Evolutionary conservation across 2,113 vertebrate genomes (phyloP).

Genomic region (human (Homo sapiens)): DNA sequence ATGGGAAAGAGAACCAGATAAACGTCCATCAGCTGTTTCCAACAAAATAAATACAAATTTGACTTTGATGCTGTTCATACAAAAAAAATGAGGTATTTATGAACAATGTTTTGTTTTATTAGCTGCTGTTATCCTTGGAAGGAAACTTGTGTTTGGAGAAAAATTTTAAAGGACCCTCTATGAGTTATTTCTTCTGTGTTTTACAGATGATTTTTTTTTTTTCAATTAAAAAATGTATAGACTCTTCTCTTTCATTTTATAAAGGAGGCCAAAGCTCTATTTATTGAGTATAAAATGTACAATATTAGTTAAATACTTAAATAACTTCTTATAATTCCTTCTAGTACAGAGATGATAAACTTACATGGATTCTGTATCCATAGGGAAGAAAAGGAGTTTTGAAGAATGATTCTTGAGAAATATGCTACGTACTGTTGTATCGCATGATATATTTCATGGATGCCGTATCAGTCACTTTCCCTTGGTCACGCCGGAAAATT

Average conservation of each 20-base stretch:
- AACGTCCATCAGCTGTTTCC: background rate
- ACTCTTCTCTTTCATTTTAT: background rate
- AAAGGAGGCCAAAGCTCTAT: slow-evolving; percentile 18
- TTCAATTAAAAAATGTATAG: background rate
- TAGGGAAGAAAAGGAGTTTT: slow-evolving; percentile 46
- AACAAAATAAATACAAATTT: slow-evolving; percentile 7
- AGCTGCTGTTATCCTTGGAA: slow-evolving; percentile 23
- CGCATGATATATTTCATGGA: slow-evolving; percentile 94
- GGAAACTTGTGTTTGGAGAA: background rate
- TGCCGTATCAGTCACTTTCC: slow-evolving; percentile 85
- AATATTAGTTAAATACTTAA: background rate
- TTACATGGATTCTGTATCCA: slow-evolving; percentile 48
- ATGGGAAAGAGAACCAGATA: background rate
- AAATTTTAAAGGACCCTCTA: accelerated
- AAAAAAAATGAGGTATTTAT: slow-evolving; percentile 9
- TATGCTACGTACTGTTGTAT: slow-evolving; percentile 91
- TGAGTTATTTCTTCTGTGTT: background rate
- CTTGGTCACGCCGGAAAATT: slow-evolving; percentile 94
- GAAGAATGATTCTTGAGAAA: slow-evolving; percentile 56
- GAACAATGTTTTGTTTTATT: slow-evolving; percentile 34
- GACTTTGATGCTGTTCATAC: background rate
- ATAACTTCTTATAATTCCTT: slow-evolving; percentile 21
- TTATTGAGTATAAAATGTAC: slow-evolving; percentile 1
- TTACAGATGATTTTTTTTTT: background rate
- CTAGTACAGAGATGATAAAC: slow-evolving; percentile 47